Conservation (phyloP, 2,797 vertebrate genomes). For the Paedocypris micromegethes region DNA sequence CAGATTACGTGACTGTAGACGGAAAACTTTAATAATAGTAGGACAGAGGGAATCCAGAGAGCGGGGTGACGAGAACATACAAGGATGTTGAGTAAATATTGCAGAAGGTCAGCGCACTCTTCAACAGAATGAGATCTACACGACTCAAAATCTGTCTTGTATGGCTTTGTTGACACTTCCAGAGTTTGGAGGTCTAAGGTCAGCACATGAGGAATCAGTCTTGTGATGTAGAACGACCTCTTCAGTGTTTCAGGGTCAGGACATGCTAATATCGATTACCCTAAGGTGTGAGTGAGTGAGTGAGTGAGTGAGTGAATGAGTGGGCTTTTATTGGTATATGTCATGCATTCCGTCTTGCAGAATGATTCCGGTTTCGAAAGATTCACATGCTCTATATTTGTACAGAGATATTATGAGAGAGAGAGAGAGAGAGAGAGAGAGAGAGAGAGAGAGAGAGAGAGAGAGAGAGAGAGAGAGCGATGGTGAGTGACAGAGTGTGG, state of each 20-base stretch:
- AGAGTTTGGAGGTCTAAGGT: conserved; percentile 13
- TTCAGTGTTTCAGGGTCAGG: neutral
- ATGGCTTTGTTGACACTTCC: conserved; percentile 4
- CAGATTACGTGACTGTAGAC: neutral
- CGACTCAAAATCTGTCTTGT: conserved; percentile 8
- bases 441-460: neutral
- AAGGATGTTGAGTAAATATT: conserved; percentile 25
- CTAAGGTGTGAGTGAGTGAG: conserved; percentile 15
- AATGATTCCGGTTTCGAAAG: too few species aligned
- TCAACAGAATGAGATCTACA: neutral
- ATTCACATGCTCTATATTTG: too few species aligned
- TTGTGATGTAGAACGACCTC: neutral
- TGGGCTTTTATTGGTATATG: too few species aligned
- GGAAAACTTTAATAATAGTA: neutral
- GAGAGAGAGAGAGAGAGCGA: too few species aligned
- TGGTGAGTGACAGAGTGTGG: too few species aligned
- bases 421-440: neutral
- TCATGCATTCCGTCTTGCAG: too few species aligned
- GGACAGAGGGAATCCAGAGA: conserved; percentile 1
- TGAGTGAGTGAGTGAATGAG: too few species aligned
- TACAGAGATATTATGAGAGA: too few species aligned
- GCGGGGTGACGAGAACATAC: conserved; percentile 6
- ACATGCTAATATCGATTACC: neutral
- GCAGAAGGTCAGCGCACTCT: conserved; percentile 15
- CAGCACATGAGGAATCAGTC: conserved; percentile 6